A percentile compares a stretch with the other conserved stretches of the same genome.
phyloP scores from a whole-genome alignment of 2,888 invertebrate genomes.

The Lobophora halterata region DNA sequence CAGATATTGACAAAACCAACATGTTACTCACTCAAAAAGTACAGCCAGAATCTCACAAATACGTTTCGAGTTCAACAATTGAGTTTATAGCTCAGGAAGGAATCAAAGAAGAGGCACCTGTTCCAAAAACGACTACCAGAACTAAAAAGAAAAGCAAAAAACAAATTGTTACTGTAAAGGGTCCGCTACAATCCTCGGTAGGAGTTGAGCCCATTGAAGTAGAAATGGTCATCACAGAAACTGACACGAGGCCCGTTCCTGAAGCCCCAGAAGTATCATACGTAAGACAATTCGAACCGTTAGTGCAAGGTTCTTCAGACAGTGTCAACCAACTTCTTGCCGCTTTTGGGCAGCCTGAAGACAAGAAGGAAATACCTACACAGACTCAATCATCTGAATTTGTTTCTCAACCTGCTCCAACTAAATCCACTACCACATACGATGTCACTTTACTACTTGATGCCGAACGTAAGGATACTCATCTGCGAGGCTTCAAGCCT shows the following conservation, averaged over 20 bases:
- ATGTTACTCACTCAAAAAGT: slow-evolving; percentile 1
- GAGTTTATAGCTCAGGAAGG: slow-evolving; percentile 37
- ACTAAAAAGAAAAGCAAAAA: slow-evolving; percentile 26
- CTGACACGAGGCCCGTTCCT: slow-evolving; percentile 36
- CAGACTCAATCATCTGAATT: slow-evolving; percentile 34
- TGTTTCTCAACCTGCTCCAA: slow-evolving; percentile 19
- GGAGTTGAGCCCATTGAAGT: slow-evolving; percentile 46
- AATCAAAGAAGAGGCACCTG: slow-evolving; percentile 1
- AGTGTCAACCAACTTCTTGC: slow-evolving; percentile 45
- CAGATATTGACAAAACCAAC: slow-evolving; percentile 4
- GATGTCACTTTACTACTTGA: slow-evolving; percentile 53
- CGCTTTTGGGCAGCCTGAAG: slow-evolving; percentile 49
- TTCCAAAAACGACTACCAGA: slow-evolving; percentile 1
- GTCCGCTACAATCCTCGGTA: slow-evolving; percentile 41
- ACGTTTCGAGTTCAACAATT: slow-evolving; percentile 33
- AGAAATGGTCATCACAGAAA: slow-evolving; percentile 49
- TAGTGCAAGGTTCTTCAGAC: slow-evolving; percentile 44
- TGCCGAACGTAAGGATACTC: slow-evolving; percentile 56
- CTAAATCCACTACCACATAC: slow-evolving; percentile 37
- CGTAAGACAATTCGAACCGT: slow-evolving; percentile 48
- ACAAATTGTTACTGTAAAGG: slow-evolving; percentile 37
- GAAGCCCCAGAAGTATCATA: slow-evolving; percentile 48
- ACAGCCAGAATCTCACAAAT: slow-evolving; percentile 23
- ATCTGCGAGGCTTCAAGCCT: slow-evolving; percentile 38
- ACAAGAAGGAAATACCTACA: slow-evolving; percentile 52